Evolutionary conservation across 2,888 invertebrate species (phyloP).

Genomic region (Thera britannica): DNA sequence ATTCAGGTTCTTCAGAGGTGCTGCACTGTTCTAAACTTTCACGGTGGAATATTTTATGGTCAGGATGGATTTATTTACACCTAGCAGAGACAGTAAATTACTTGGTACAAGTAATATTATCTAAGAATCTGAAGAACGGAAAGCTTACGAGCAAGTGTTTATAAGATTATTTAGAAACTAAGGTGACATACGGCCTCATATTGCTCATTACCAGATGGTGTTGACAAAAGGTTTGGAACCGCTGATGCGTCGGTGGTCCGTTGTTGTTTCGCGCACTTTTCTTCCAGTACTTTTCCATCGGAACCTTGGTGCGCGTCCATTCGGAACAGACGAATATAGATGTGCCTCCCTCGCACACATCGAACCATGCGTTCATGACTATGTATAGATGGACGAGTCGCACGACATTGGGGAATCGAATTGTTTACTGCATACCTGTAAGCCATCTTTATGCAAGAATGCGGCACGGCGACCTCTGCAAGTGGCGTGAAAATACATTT

Average conservation of each 20-base stretch:
- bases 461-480: constrained; percentile 25
- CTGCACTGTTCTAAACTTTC: constrained; percentile 8
- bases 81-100: not conserved
- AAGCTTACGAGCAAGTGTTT: not conserved
- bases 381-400: constrained; percentile 34
- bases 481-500: constrained; percentile 24
- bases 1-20: constrained; percentile 63
- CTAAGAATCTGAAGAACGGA: constrained; percentile 2
- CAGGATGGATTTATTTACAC: not conserved
- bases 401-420: constrained; percentile 37
- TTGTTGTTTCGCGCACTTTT: constrained; percentile 59
- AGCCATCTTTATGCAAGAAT: constrained; percentile 34
- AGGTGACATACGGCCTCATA: not conserved
- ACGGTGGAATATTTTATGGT: not conserved
- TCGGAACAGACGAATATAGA: constrained; percentile 50
- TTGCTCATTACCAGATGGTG: constrained; percentile 47
- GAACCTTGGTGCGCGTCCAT: constrained; percentile 51
- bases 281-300: constrained; percentile 75
- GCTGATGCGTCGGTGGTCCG: constrained; percentile 48
- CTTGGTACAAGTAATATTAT: not conserved
- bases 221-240: constrained; percentile 57
- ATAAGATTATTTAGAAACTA: not conserved
- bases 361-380: constrained; percentile 29
- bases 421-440: constrained; percentile 35
- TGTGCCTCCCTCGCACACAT: constrained; percentile 49